Conservation (phyloP, 2,797 vertebrate genomes). For the Erethizon dorsatum region DNA sequence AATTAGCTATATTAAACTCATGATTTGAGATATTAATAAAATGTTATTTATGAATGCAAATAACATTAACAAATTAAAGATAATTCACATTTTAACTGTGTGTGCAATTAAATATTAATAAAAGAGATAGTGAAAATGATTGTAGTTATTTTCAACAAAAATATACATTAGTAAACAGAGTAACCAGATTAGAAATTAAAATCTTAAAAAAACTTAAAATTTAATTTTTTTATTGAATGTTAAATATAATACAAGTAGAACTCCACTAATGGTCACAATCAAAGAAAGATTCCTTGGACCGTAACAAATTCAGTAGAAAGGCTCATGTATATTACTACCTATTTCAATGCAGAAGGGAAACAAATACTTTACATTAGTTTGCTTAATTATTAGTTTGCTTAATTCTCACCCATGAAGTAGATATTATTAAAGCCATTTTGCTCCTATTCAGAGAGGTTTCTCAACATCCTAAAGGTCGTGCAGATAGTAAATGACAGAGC, state of each 20-base stretch:
- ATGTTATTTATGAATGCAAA: conserved; percentile 9
- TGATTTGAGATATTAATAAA: not conserved
- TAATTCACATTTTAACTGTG: conserved; percentile 28
- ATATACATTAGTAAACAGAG: not conserved
- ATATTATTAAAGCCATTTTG: not conserved
- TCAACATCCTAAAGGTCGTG: not conserved
- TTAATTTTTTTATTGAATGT: not conserved
- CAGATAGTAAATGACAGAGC: not conserved
- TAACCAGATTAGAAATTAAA: conserved; percentile 16
- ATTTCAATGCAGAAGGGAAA: conserved; percentile 49
- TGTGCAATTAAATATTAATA: not conserved
- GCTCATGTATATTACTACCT: not conserved
- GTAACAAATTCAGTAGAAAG: not conserved
- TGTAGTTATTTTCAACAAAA: not conserved
- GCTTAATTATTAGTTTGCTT: not conserved
- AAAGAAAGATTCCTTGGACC: not conserved
- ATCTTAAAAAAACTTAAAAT: not conserved
- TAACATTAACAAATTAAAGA: not conserved
- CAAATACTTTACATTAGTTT: not conserved
- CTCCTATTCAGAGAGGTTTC: not conserved
- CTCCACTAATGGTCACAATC: not conserved
- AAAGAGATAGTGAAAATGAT: not conserved
- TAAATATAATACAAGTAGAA: conserved; percentile 19
- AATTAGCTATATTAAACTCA: not conserved
- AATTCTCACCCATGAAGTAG: not conserved